phyloP scores from a whole-genome alignment of 2,888 invertebrate species.

The Campoletis raptor region DNA sequence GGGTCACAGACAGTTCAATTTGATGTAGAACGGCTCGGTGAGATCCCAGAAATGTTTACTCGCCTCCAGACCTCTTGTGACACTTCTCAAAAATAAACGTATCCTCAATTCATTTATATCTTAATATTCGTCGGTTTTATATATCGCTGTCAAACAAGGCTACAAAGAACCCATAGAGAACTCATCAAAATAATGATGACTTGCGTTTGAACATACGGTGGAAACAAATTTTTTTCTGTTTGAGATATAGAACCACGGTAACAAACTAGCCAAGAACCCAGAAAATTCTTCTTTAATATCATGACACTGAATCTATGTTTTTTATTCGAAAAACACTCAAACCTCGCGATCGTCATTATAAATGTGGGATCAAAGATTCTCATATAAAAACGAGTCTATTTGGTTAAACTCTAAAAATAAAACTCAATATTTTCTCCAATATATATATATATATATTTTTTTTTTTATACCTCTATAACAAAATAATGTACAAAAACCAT shows the following conservation, averaged over 20 bases:
- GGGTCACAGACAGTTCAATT: not conserved
- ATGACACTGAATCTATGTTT: not conserved
- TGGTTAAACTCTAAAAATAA: not conserved
- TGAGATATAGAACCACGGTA: not conserved
- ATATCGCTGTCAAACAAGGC: not conserved
- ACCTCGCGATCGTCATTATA: not conserved
- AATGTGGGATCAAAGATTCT: not conserved
- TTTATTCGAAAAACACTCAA: not conserved
- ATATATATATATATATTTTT: no score
- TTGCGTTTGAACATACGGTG: not conserved
- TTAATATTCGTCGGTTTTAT: not conserved
- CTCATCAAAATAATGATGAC: not conserved
- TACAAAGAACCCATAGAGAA: not conserved
- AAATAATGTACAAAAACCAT: no score
- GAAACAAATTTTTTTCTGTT: not conserved
- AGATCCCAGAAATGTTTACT: constrained; percentile 21
- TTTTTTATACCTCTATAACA: no score
- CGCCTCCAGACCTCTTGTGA: constrained; percentile 3
- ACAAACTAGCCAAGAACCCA: not conserved
- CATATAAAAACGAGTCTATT: not conserved
- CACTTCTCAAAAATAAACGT: constrained; percentile 4
- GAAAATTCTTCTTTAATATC: not conserved
- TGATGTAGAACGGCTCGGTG: not conserved
- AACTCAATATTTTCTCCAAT: not conserved
- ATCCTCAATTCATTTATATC: constrained; percentile 6